Conservation (phyloP, 2,797 vertebrate genomes). For the Sebastes itinus region DNA sequence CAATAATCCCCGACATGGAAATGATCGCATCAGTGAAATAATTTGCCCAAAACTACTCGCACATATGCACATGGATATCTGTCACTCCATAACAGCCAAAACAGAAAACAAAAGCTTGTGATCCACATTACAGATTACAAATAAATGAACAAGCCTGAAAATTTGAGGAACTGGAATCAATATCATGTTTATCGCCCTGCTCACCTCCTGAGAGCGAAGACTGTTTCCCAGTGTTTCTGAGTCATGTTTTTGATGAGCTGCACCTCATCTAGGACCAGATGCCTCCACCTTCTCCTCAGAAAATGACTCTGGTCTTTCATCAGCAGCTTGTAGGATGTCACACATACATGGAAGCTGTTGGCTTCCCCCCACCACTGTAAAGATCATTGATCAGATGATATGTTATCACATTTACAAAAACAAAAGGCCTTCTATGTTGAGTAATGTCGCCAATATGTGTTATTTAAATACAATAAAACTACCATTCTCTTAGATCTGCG, state of each 20-base stretch:
- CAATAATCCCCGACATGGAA: neutral
- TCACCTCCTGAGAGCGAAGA: constrained; percentile 90
- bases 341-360: constrained; percentile 91
- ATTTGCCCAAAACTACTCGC: neutral
- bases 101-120: too few species aligned
- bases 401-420: neutral
- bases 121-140: neutral
- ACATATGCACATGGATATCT: neutral
- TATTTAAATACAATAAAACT: constrained; percentile 28
- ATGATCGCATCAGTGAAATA: neutral
- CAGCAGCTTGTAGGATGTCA: constrained; percentile 94
- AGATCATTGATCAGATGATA: constrained; percentile 8
- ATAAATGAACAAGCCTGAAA: neutral
- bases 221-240: constrained; percentile 92
- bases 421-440: neutral
- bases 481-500: constrained; percentile 93
- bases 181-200: neutral
- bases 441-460: neutral
- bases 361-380: constrained; percentile 88
- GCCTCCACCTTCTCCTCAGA: constrained; percentile 88
- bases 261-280: constrained; percentile 92
- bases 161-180: neutral
- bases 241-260: constrained; percentile 92
- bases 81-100: too few species aligned
- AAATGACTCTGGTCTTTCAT: constrained; percentile 91